A percentile compares a stretch with the other conserved stretches of the same genome.
Conservation (phyloP, 2,113 vertebrate species). For the Ceyx cyanopectus region DNA sequence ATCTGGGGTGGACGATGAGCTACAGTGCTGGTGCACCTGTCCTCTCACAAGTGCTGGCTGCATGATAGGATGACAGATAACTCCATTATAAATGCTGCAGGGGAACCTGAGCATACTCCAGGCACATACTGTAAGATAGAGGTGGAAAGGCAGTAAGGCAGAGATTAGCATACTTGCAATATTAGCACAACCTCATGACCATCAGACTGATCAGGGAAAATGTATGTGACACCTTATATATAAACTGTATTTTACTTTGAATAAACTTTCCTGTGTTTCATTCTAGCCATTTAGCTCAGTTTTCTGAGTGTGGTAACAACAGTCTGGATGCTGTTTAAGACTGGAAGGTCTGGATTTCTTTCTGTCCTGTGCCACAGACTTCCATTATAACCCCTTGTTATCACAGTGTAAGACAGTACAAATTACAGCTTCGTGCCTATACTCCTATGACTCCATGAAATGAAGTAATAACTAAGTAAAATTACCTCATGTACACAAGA, state of each 20-base stretch:
- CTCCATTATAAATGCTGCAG: fast-evolving
- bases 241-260: background rate
- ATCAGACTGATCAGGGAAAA: background rate
- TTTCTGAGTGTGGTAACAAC: background rate
- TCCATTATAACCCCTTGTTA: background rate
- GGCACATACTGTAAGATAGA: fast-evolving
- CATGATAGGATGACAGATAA: background rate
- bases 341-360: background rate
- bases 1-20: background rate
- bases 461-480: background rate
- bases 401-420: background rate
- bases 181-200: background rate
- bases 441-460: background rate
- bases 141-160: background rate
- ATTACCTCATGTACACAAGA: background rate
- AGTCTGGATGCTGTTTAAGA: background rate
- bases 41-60: background rate
- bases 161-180: background rate
- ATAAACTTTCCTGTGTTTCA: background rate
- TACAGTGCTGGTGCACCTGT: background rate
- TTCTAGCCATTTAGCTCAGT: background rate
- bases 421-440: background rate
- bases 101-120: background rate
- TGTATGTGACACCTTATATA: fast-evolving
- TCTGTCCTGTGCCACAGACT: background rate